phyloP scores from a whole-genome alignment of 2,113 vertebrate species.

The Aptenodytes patagonicus region DNA sequence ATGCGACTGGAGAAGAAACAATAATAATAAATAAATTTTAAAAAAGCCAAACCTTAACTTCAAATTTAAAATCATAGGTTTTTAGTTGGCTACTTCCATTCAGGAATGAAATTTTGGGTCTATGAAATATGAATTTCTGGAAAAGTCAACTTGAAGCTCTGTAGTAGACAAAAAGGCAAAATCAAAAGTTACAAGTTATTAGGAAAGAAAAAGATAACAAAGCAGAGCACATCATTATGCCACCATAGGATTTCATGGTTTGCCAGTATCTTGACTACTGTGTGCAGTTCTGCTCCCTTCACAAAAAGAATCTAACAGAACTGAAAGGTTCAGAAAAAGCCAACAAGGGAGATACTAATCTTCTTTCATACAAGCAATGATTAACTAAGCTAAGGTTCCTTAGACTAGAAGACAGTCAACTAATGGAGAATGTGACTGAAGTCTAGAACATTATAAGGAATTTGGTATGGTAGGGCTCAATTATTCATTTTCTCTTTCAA shows the following conservation, averaged over 20 bases:
- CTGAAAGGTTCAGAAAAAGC: background rate
- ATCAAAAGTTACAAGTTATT: background rate
- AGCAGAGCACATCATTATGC: background rate
- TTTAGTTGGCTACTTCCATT: background rate
- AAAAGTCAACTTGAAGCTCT: background rate
- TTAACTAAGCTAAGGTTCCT: background rate
- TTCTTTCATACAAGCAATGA: background rate
- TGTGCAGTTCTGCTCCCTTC: background rate
- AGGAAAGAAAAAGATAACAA: background rate
- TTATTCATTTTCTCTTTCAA: background rate
- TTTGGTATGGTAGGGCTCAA: background rate
- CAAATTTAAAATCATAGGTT: background rate
- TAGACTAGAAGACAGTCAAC: background rate
- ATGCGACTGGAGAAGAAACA: background rate
- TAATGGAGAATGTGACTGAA: background rate
- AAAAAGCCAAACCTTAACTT: background rate
- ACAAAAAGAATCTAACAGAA: background rate
- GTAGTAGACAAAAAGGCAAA: background rate
- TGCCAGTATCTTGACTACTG: background rate
- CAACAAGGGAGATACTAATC: background rate
- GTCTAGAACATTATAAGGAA: background rate
- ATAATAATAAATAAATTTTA: background rate
- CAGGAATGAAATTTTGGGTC: background rate
- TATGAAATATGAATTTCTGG: background rate
- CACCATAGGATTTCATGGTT: background rate